These are phyloP conservation scores for Gonatopus flavifemur DNA, from an alignment of 1,140 invertebrate species.

Conservation along the genomic window DNA sequence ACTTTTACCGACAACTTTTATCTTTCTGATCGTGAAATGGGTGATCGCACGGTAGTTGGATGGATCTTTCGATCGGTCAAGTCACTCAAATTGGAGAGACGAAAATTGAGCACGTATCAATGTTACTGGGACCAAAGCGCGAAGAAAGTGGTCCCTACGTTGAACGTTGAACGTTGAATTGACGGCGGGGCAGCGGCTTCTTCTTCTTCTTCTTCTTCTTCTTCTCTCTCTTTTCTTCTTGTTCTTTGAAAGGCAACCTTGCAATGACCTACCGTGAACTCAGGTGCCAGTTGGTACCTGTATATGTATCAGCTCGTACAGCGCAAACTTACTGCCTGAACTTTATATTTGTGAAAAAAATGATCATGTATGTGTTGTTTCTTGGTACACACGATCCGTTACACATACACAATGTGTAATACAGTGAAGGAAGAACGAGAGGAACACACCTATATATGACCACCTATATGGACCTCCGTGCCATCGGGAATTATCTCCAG, in stretches of 20 bases:
- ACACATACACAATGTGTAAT: constrained; percentile 8
- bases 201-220: no score
- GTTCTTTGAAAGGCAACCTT: constrained; percentile 50
- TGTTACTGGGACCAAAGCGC: neutral
- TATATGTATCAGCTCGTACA: constrained; percentile 9
- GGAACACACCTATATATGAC: constrained; percentile 23
- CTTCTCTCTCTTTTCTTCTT: no score
- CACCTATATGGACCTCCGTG: constrained; percentile 44
- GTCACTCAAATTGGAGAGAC: neutral
- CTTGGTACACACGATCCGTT: neutral
- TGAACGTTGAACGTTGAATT: constrained; percentile 28
- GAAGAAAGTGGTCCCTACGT: constrained; percentile 18
- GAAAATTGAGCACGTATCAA: neutral
- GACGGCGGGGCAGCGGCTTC: constrained; percentile 25
- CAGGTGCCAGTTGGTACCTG: constrained; percentile 32
- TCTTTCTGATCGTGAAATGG: no score
- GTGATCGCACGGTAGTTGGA: neutral
- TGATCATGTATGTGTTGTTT: no score
- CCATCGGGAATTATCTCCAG: constrained; percentile 50
- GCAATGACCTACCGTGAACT: constrained; percentile 55
- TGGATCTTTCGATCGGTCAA: neutral
- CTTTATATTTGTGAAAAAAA: neutral
- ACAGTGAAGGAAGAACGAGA: constrained; percentile 17
- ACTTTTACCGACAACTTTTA: no score
- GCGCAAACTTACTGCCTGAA: neutral